phyloP scores from a whole-genome alignment of 2,797 vertebrate species.

The Xenopus petersii region DNA sequence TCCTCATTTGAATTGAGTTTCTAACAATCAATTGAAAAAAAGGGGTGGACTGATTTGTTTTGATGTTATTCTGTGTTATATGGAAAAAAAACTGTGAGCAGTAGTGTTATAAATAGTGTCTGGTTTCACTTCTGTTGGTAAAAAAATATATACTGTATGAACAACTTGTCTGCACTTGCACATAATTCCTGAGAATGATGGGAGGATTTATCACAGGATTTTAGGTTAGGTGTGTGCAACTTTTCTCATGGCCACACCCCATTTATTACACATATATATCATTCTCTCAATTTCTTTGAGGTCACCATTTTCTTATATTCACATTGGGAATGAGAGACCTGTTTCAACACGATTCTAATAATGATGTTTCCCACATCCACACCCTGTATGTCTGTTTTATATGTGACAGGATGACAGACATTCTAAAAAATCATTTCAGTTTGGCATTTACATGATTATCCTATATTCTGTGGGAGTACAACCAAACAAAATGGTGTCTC shows the following conservation, averaged over 20 bases:
- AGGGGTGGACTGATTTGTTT: no score
- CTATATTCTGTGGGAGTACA: no score
- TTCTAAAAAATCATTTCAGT: constrained; percentile 3
- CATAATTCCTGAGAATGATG: constrained; percentile 37
- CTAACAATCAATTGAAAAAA: no score
- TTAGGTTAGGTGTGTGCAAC: constrained; percentile 42
- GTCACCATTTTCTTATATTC: constrained; percentile 39
- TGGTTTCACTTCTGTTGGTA: constrained; percentile 8
- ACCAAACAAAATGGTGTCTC: no score
- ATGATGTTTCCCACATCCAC: constrained; percentile 31
- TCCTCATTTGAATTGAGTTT: no score
- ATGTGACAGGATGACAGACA: constrained; percentile 8
- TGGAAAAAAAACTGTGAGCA: no score
- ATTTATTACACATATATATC: constrained; percentile 39
- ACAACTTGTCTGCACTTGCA: constrained; percentile 29
- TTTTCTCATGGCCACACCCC: constrained; percentile 46
- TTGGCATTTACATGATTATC: not conserved
- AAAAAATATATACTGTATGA: not conserved
- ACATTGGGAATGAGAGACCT: constrained; percentile 19
- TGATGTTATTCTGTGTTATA: no score
- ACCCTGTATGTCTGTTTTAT: constrained; percentile 20
- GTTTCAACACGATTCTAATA: constrained; percentile 34
- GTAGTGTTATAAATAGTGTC: no score
- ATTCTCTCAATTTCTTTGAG: constrained; percentile 42
- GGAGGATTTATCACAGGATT: constrained; percentile 44